phyloP scores from a whole-genome alignment of 2,797 vertebrate species.

The Masticophis lateralis region DNA sequence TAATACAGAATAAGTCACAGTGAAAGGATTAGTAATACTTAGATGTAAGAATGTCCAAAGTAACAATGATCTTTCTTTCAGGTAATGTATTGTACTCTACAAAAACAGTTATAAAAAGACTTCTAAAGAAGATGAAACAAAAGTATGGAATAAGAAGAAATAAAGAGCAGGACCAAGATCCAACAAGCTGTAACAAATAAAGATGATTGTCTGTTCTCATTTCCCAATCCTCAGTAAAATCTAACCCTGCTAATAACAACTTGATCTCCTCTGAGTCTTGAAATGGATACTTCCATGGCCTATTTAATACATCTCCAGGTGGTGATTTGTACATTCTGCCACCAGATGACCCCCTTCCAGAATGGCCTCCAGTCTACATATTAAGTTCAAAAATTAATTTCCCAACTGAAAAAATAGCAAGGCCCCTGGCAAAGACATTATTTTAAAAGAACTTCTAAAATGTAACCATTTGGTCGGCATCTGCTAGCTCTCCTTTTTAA shows the following conservation, averaged over 20 bases:
- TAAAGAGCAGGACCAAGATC: neutral
- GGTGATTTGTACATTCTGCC: neutral
- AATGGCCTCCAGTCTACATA: neutral
- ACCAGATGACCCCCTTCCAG: neutral
- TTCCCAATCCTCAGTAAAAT: neutral
- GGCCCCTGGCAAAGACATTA: neutral
- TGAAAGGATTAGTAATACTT: neutral
- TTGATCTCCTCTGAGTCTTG: neutral
- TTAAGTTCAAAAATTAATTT: neutral
- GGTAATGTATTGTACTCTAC: neutral
- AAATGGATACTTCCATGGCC: neutral
- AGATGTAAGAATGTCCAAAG: neutral
- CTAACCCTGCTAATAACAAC: neutral
- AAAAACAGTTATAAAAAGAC: neutral
- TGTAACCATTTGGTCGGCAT: neutral
- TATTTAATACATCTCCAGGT: neutral
- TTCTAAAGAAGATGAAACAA: neutral
- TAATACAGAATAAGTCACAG: neutral
- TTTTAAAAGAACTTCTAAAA: neutral
- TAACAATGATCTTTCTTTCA: neutral
- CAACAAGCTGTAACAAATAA: neutral
- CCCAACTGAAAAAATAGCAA: neutral
- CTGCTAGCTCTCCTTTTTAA: neutral
- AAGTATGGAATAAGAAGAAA: neutral
- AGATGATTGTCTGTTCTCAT: neutral